Conservation (phyloP, 2,888 invertebrate species). For the Cryptophagus acutangulus region DNA sequence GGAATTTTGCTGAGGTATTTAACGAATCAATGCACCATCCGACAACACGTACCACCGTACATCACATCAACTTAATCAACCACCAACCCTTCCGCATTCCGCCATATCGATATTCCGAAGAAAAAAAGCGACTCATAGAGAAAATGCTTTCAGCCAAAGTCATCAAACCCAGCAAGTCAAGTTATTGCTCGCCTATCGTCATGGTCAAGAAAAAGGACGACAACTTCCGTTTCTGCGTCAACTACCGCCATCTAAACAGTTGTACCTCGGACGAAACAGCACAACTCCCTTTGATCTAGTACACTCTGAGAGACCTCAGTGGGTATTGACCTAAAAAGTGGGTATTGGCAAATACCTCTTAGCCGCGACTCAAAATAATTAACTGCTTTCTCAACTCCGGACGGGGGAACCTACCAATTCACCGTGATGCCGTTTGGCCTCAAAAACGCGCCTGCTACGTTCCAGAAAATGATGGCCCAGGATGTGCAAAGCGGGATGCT, state of each 20-base stretch:
- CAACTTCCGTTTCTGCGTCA: constrained; percentile 11
- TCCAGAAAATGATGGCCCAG: too few species aligned
- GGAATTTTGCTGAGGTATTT: too few species aligned
- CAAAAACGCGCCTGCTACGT: too few species aligned
- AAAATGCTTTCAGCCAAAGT: neutral
- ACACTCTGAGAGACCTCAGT: constrained; percentile 14
- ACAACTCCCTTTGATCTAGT: constrained; percentile 11
- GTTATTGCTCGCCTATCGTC: neutral
- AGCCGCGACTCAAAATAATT: constrained; percentile 4
- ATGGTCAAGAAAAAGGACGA: constrained; percentile 3
- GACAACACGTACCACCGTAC: too few species aligned
- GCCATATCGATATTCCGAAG: too few species aligned
- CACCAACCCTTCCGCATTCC: too few species aligned
- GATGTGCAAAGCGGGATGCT: too few species aligned
- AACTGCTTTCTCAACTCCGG: too few species aligned
- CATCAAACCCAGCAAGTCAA: neutral
- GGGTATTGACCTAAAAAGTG: too few species aligned
- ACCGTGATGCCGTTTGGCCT: constrained; percentile 17
- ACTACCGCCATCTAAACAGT: constrained; percentile 9
- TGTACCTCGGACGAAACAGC: constrained; percentile 10
- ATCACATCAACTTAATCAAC: too few species aligned
- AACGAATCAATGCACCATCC: too few species aligned
- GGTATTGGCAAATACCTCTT: constrained; percentile 20
- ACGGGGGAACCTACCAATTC: constrained; percentile 14
- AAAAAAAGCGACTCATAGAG: too few species aligned